Evolutionary conservation across 2,113 vertebrate species (phyloP), one percentile per base, ranked within the genome.

Genomic region (Suncus etruscus): DNA sequence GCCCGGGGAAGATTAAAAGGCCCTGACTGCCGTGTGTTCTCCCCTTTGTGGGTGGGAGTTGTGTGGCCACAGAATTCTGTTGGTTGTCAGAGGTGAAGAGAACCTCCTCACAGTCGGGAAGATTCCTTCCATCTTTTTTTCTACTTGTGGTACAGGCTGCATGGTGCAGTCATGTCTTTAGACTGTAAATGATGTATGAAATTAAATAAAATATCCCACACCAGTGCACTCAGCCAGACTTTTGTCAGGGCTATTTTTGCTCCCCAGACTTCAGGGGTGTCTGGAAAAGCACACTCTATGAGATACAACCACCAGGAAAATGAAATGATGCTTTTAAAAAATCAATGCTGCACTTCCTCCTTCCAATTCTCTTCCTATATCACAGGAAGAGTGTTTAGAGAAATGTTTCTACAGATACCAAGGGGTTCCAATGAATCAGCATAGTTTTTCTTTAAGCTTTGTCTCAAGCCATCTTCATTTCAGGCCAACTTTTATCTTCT

Each of bases 271-370:
- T 39, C 73, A 70, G 83, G 47, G 7, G 25, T 9, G 7, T 9
- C 78, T 32, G 24, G 12, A 70, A 73, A 24, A 83, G 70, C 24
- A 47, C 11, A 73, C 31, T 29, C 69, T 29, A 29, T 6, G 18
- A 24, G 39, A 77, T 31, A 80, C 61, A 78, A 1, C 24, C 72
- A n/a, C 66, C 14, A 58, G 73, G 75, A 74, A 89, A 72, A 48
- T 50, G 22, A 47, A 61, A 32, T 1, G 45, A 83, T 50, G 84
- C 68, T 96, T 87, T 92, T 51, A 15, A 92, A 94, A 92, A 90
- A 65, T 90, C 79, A 8, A 6, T 87, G 22, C 11, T 80, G 12
- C 10, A 74, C 50, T 73, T 75, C 39, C 14, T 91, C 31, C 51
- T 82, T 87, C 48, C 80, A 80, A 48, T 81, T 91, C 63, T 51